These are phyloP conservation scores for Hucho hucho DNA, from an alignment of 2,113 vertebrate genomes.

Conservation along the genomic window DNA sequence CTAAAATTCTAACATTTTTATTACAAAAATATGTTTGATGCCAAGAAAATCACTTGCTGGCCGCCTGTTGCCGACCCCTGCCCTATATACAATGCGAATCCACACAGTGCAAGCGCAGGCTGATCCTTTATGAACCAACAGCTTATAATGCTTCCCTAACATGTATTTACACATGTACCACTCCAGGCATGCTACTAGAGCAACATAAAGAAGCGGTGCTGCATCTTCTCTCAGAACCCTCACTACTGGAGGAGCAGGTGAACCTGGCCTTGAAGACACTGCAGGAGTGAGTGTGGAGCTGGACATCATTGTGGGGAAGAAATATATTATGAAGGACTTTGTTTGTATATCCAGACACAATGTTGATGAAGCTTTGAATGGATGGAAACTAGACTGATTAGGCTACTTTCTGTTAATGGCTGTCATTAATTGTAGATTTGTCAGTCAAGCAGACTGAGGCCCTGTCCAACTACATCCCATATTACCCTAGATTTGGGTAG, in stretches of 20 bases:
- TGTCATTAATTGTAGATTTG: not conserved
- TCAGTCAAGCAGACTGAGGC: not conserved
- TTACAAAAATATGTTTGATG: too few relatives aligned
- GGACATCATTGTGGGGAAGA: not conserved
- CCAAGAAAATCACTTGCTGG: too few relatives aligned
- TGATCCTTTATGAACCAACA: not conserved
- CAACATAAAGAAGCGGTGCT: conserved; percentile 70
- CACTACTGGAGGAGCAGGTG: conserved; percentile 70
- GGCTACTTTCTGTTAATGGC: not conserved
- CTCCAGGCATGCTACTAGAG: conserved; percentile 78
- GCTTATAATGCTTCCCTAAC: not conserved
- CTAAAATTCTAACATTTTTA: too few relatives aligned
- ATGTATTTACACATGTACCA: not conserved
- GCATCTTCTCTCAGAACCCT: conserved; percentile 67
- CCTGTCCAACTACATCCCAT: too few relatives aligned
- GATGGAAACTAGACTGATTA: too few relatives aligned
- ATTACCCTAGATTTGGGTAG: too few relatives aligned
- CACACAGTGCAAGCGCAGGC: not conserved
- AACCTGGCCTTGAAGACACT: conserved; percentile 68
- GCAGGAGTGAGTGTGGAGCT: conserved; percentile 65
- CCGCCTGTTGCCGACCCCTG: too few relatives aligned
- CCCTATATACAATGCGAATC: not conserved
- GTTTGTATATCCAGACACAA: not conserved
- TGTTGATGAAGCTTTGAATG: not conserved
- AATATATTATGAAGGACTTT: not conserved